phyloP scores from a whole-genome alignment of 2,113 vertebrate genomes.

The Neopipo cinnamomea region DNA sequence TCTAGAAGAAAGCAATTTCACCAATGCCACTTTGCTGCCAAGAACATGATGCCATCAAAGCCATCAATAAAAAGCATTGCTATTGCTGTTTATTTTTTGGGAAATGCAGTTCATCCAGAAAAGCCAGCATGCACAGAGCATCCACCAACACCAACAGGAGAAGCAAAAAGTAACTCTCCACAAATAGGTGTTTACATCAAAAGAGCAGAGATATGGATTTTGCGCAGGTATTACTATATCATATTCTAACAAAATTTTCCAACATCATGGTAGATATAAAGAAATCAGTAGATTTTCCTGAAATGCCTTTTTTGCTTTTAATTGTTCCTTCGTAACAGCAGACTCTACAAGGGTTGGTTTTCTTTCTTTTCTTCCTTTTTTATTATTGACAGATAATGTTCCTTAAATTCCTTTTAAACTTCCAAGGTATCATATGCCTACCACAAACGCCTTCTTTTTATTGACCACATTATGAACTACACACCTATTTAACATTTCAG shows the following conservation, averaged over 20 bases:
- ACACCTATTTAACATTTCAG: neutral
- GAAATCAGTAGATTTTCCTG: neutral
- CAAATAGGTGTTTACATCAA: neutral
- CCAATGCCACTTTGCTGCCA: neutral
- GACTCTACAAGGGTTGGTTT: accelerated
- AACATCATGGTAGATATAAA: neutral
- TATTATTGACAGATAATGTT: neutral
- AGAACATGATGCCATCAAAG: neutral
- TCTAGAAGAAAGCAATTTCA: neutral
- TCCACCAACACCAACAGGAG: neutral
- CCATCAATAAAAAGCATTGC: neutral
- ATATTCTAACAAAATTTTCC: neutral
- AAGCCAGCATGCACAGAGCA: neutral
- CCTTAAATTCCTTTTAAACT: neutral
- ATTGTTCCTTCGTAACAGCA: neutral
- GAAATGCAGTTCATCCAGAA: neutral
- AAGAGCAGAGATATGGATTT: neutral
- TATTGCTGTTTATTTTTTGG: neutral
- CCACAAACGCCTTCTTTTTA: neutral
- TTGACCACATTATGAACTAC: neutral
- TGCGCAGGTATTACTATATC: neutral
- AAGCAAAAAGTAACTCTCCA: neutral
- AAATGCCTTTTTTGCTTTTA: neutral
- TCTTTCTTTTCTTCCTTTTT: neutral
- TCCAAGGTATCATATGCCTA: neutral